Evolutionary conservation across 1,140 invertebrate species (phyloP).

Genomic region (Drosophila burlai): DNA sequence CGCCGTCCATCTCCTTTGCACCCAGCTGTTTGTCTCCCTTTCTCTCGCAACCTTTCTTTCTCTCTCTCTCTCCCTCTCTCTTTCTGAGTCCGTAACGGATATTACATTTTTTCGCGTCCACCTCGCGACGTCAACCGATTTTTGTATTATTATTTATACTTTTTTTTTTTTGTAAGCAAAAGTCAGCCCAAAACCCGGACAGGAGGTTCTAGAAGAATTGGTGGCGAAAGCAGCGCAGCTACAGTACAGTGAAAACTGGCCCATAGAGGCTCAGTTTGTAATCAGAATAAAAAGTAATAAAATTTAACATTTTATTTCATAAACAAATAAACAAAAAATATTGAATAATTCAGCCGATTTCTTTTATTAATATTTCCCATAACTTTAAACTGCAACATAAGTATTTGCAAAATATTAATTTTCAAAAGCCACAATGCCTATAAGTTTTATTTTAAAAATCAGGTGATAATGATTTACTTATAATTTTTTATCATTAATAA

Average conservation of each 20-base stretch:
- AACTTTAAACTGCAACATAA: no score
- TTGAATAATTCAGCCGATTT: background rate
- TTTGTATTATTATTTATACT: slow-evolving; percentile 17
- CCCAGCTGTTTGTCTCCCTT: background rate
- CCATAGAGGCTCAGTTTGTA: no score
- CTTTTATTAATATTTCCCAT: no score
- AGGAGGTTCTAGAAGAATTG: slow-evolving; percentile 25
- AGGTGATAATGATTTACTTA: no score
- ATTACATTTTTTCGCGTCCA: slow-evolving; percentile 80
- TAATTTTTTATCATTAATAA: no score
- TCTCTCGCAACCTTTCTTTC: background rate
- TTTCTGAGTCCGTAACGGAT: slow-evolving; percentile 65
- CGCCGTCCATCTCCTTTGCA: slow-evolving; percentile 14
- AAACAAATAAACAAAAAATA: background rate
- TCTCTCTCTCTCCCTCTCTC: background rate
- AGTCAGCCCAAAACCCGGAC: slow-evolving; percentile 50
- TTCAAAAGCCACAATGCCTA: no score
- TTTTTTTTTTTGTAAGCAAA: slow-evolving; percentile 34
- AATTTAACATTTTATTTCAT: background rate
- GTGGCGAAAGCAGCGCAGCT: slow-evolving; percentile 25
- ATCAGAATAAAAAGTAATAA: background rate
- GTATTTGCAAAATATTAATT: no score
- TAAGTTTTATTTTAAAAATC: no score
- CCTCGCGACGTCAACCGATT: slow-evolving; percentile 62
- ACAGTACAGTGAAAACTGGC: slow-evolving; percentile 8